Percentiles rank a stretch among this genome's conserved stretches.
Conservation (phyloP, 1,140 invertebrate genomes). For the Drosophila subobscura region DNA sequence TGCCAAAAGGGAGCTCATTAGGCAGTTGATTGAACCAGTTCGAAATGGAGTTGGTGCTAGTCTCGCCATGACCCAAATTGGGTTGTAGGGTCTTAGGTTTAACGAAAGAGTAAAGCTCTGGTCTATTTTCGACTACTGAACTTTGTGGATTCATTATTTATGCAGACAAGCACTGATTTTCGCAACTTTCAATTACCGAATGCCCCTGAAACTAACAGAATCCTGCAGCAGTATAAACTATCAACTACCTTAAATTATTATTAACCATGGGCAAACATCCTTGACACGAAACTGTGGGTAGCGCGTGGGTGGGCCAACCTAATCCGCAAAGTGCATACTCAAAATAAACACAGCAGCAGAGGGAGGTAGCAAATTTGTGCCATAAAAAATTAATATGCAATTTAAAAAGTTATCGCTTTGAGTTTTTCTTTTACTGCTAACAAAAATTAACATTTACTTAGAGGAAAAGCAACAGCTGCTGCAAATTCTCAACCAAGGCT, state of each 20-base stretch:
- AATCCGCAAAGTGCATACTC: constrained; percentile 49
- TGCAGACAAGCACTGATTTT: no score
- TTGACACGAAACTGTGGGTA: no score
- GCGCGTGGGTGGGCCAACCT: constrained; percentile 13
- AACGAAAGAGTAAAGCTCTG: background rate
- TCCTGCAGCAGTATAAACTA: background rate
- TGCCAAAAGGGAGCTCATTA: constrained; percentile 1
- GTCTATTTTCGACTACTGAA: no score
- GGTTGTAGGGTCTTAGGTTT: background rate
- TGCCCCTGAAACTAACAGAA: no score
- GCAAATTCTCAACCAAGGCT: constrained; percentile 24
- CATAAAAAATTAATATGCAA: constrained; percentile 71
- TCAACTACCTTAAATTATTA: constrained; percentile 23
- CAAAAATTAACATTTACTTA: constrained; percentile 61
- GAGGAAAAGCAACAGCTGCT: constrained; percentile 61
- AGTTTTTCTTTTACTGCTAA: constrained; percentile 43
- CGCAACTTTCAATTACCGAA: no score
- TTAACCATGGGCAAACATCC: constrained; percentile 22
- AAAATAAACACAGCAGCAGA: constrained; percentile 8
- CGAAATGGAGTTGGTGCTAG: background rate
- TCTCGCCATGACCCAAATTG: no score
- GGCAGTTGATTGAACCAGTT: background rate
- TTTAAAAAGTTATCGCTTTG: constrained; percentile 68
- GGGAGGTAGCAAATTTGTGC: constrained; percentile 25
- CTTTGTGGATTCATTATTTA: no score